phyloP scores from a whole-genome alignment of 2,888 invertebrate species.

The Saturnia pavonia region DNA sequence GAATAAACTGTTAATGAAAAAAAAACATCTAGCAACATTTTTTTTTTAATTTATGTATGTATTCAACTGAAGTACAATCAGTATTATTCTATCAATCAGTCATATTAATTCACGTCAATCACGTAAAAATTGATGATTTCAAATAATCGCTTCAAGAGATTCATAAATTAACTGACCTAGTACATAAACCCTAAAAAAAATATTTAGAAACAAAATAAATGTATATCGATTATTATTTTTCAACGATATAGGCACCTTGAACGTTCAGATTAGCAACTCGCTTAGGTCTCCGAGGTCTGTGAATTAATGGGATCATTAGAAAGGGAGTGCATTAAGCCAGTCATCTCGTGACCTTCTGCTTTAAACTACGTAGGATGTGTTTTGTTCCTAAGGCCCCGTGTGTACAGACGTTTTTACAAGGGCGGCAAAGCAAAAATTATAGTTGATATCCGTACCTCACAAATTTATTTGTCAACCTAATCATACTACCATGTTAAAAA shows the following conservation, averaged over 20 bases:
- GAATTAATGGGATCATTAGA: conserved; percentile 17
- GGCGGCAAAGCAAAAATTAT: not conserved
- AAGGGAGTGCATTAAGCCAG: conserved; percentile 9
- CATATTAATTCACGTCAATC: too few relatives aligned
- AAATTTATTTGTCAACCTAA: too few relatives aligned
- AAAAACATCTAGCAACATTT: too few relatives aligned
- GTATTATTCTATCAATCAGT: too few relatives aligned
- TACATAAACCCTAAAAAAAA: not conserved
- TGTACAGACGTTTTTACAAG: not conserved
- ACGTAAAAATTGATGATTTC: too few relatives aligned
- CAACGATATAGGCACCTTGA: conserved; percentile 3
- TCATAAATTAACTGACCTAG: not conserved
- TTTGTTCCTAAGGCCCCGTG: not conserved
- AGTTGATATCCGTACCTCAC: too few relatives aligned
- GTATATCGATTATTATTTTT: not conserved
- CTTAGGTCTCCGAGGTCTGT: not conserved
- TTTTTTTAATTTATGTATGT: too few relatives aligned
- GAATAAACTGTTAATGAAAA: too few relatives aligned
- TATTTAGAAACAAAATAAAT: not conserved
- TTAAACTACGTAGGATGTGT: not conserved
- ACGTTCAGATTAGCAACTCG: not conserved
- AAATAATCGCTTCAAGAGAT: too few relatives aligned
- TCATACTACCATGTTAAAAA: too few relatives aligned
- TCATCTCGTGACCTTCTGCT: conserved; percentile 8
- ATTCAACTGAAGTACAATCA: too few relatives aligned